These are phyloP conservation scores for Bufo gargarizans DNA, from an alignment of 2,113 vertebrate species.

Conservation along the genomic window DNA sequence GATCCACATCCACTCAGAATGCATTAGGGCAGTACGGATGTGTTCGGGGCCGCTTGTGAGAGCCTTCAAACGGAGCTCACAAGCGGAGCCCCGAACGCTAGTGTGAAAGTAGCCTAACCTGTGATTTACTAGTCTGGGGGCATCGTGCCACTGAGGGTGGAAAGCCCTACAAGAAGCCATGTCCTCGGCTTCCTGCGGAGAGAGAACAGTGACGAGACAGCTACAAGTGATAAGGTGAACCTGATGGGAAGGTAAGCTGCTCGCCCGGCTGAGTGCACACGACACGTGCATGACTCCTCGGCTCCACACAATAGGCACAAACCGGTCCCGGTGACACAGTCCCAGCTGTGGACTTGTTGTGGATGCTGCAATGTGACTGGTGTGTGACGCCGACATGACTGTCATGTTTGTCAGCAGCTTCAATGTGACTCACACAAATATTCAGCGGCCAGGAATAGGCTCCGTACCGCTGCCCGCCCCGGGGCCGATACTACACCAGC, in stretches of 20 bases:
- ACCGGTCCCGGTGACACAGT: neutral
- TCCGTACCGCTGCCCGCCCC: neutral
- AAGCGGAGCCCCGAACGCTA: too few relatives aligned
- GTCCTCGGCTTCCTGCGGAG: neutral
- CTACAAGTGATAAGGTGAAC: neutral
- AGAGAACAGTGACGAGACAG: neutral
- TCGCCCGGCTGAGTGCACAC: neutral
- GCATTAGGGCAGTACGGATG: too few relatives aligned
- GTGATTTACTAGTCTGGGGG: too few relatives aligned
- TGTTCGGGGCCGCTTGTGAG: too few relatives aligned
- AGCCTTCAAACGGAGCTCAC: too few relatives aligned
- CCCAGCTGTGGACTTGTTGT: conserved; percentile 1
- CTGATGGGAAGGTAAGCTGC: neutral
- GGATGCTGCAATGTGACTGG: conserved; percentile 4
- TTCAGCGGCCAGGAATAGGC: neutral
- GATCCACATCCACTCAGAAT: too few relatives aligned
- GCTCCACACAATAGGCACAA: too few relatives aligned
- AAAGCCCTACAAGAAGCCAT: neutral
- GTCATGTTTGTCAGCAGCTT: conserved; percentile 2
- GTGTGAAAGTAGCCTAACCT: too few relatives aligned
- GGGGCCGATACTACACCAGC: neutral
- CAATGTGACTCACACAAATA: conserved; percentile 16
- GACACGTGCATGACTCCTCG: neutral
- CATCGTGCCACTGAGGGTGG: neutral
- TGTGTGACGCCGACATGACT: neutral